Evolutionary conservation across 2,888 invertebrate species (phyloP).

Genomic region (Drosophila subquinaria): DNA sequence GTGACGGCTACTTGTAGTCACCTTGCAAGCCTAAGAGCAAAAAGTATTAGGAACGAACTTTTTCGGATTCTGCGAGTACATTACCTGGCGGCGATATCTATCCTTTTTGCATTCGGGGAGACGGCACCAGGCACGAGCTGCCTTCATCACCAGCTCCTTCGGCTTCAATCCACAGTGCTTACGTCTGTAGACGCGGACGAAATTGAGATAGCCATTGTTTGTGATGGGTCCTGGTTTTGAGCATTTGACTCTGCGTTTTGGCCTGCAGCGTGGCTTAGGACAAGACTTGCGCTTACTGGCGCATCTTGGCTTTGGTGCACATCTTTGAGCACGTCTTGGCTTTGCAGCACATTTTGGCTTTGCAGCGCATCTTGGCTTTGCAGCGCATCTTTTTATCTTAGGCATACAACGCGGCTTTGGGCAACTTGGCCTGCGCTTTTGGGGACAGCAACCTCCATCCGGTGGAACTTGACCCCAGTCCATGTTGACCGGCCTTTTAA

Average conservation of each 20-base stretch:
- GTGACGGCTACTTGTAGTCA: conserved; percentile 21
- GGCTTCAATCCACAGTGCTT: conserved; percentile 7
- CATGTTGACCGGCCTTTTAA: no score
- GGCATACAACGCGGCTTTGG: background rate
- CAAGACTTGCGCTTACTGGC: background rate
- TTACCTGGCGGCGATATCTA: no score
- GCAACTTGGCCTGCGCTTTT: background rate
- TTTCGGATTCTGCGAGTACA: no score
- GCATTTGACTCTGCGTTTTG: conserved; percentile 25
- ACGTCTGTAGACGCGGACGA: conserved; percentile 45
- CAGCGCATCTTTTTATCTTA: background rate
- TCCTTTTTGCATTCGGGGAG: no score
- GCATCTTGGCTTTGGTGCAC: background rate
- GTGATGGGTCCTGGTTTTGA: conserved; percentile 46
- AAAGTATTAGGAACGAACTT: no score
- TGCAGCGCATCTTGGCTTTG: background rate
- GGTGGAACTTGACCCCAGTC: no score
- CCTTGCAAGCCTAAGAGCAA: conserved; percentile 17
- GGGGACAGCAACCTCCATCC: no score
- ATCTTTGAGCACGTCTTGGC: background rate
- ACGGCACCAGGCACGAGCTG: no score
- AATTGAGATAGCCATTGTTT: conserved; percentile 58
- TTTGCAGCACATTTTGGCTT: background rate
- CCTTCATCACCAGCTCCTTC: no score
- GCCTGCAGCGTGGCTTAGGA: background rate